Conservation (phyloP, 2,888 invertebrate species). For the Chironomus tentans region DNA sequence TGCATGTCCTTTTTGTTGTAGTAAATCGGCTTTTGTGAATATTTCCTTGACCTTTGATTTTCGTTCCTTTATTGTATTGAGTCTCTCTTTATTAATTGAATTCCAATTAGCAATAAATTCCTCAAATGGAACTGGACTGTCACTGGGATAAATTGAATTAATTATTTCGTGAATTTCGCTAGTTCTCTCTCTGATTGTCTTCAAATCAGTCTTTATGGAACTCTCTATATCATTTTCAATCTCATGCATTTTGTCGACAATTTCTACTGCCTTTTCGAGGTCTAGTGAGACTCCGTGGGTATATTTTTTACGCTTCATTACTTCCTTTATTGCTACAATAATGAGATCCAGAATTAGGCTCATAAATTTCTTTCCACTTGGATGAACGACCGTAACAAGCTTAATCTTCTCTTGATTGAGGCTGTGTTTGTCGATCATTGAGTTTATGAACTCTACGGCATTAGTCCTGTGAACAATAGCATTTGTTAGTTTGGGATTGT, state of each 20-base stretch:
- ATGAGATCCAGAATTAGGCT: slow-evolving; percentile 37
- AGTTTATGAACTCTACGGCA: slow-evolving; percentile 37
- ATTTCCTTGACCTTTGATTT: background rate
- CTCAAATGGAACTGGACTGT: background rate
- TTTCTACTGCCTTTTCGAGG: slow-evolving; percentile 36
- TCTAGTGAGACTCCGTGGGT: slow-evolving; percentile 46
- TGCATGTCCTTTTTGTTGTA: background rate
- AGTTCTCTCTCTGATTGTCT: background rate
- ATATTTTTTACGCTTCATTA: slow-evolving; percentile 37
- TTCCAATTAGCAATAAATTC: background rate
- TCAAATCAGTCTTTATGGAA: background rate
- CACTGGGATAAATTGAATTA: background rate
- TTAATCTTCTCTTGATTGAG: slow-evolving; percentile 38
- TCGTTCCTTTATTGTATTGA: background rate
- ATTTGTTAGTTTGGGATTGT: no score
- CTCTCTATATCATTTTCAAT: slow-evolving; percentile 31
- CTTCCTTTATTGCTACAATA: slow-evolving; percentile 36
- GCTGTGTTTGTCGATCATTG: slow-evolving; percentile 38
- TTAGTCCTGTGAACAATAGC: no score
- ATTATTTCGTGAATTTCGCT: background rate
- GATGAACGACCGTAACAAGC: slow-evolving; percentile 40
- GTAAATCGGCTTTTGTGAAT: background rate
- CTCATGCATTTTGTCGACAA: slow-evolving; percentile 42
- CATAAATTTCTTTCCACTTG: slow-evolving; percentile 40
- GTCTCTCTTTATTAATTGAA: background rate